A percentile compares a stretch with the other conserved stretches of the same genome.
phyloP scores from a whole-genome alignment of 1,140 invertebrate species.

The Drosophila azteca region DNA sequence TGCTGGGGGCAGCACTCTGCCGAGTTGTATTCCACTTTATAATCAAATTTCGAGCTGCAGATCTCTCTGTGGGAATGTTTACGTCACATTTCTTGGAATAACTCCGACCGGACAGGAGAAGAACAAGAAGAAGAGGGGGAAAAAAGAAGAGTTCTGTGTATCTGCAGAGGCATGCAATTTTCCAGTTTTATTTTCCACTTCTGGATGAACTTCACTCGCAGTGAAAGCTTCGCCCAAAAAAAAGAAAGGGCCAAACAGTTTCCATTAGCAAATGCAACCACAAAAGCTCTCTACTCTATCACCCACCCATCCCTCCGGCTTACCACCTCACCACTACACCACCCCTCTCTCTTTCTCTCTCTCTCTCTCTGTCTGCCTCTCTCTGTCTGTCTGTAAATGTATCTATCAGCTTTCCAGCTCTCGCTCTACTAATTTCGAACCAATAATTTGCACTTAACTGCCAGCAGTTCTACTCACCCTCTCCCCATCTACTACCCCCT shows the following conservation, averaged over 20 bases:
- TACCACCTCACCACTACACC: background rate
- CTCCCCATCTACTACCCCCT: slow-evolving; percentile 7
- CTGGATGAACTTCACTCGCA: slow-evolving; percentile 8
- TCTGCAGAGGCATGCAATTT: slow-evolving; percentile 34
- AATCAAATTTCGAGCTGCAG: slow-evolving; percentile 30
- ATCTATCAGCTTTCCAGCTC: slow-evolving; percentile 3
- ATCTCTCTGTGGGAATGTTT: slow-evolving; percentile 22
- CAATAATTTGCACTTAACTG: slow-evolving; percentile 77
- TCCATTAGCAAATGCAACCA: slow-evolving; percentile 76
- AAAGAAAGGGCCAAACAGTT: slow-evolving; percentile 40
- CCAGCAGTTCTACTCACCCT: slow-evolving; percentile 38
- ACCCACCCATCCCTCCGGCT: no score
- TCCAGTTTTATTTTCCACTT: slow-evolving; percentile 25
- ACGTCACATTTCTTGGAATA: slow-evolving; percentile 35
- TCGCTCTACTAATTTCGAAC: slow-evolving; percentile 71
- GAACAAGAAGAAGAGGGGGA: no score
- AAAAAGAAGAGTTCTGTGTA: slow-evolving; percentile 31
- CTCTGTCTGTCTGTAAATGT: slow-evolving; percentile 8
- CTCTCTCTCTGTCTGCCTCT: background rate
- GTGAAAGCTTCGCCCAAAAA: slow-evolving; percentile 5
- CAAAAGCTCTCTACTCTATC: slow-evolving; percentile 42
- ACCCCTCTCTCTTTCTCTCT: background rate
- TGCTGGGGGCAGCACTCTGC: slow-evolving; percentile 21
- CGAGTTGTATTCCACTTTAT: slow-evolving; percentile 1
- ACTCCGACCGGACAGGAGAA: background rate